Conservation (phyloP, 1,140 invertebrate genomes). For the Pygmarrhopalites habei region DNA sequence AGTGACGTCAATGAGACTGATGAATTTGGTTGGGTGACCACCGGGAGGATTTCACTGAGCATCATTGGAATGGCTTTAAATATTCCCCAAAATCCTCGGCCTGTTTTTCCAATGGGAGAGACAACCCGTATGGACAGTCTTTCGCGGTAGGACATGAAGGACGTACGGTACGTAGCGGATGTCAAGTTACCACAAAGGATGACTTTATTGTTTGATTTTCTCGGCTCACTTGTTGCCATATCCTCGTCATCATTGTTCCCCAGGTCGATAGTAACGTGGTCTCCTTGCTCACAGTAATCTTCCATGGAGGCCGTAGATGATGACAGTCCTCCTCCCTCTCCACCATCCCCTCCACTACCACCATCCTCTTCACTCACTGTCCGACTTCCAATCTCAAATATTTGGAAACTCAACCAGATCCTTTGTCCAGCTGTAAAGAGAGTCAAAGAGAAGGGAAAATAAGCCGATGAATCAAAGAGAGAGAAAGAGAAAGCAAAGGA, state of each 20-base stretch:
- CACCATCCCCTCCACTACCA: conserved; percentile 25
- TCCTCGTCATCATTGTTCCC: conserved; percentile 45
- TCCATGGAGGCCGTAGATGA: background rate
- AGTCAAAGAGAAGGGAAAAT: too few species aligned
- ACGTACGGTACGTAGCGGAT: conserved; percentile 14
- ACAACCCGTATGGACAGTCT: conserved; percentile 49
- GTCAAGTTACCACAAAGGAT: conserved; percentile 39
- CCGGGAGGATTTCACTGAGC: conserved; percentile 22
- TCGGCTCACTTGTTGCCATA: conserved; percentile 41
- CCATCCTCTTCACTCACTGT: conserved; percentile 40
- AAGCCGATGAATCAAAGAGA: too few species aligned
- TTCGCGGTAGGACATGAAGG: conserved; percentile 55
- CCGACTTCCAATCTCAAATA: conserved; percentile 51
- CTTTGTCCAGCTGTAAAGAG: conserved; percentile 48
- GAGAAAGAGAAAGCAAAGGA: too few species aligned
- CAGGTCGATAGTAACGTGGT: conserved; percentile 50
- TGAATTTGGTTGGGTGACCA: conserved; percentile 25
- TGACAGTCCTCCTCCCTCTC: background rate
- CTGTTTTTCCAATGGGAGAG: conserved; percentile 26
- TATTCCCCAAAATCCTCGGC: conserved; percentile 32
- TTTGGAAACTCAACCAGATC: conserved; percentile 58
- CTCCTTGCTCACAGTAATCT: conserved; percentile 17
- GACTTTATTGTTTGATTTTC: conserved; percentile 20
- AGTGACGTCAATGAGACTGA: conserved; percentile 41
- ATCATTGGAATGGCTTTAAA: conserved; percentile 33